These are phyloP conservation scores for Melanerpes aurifrons DNA, from an alignment of 2,113 vertebrate species.

Conservation along the genomic window DNA sequence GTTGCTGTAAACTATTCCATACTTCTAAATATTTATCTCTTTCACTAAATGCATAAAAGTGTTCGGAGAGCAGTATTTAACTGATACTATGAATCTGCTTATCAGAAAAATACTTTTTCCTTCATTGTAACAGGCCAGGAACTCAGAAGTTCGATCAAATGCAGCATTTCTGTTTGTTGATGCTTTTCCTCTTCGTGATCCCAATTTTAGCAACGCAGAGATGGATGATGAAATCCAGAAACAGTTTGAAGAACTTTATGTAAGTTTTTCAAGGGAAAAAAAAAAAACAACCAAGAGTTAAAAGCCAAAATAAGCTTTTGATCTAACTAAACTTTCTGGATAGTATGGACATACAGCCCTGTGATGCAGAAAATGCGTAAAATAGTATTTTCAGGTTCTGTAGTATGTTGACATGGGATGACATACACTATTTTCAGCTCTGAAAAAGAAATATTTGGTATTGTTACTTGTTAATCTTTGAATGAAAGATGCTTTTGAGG, in stretches of 20 bases:
- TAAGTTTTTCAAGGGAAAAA: constrained; percentile 64
- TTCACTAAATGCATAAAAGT: neutral
- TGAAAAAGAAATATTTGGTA: neutral
- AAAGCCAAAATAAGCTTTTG: neutral
- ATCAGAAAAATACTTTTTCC: neutral
- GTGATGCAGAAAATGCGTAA: neutral
- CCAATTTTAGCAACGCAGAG: constrained; percentile 75
- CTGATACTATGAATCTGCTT: neutral
- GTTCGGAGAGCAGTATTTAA: neutral
- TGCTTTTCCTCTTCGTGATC: constrained; percentile 91
- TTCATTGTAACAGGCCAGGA: constrained; percentile 79
- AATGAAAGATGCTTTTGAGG: neutral
- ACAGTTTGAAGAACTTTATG: constrained; percentile 91
- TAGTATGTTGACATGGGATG: neutral
- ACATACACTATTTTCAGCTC: neutral
- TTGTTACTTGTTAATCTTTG: neutral
- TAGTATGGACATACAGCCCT: neutral
- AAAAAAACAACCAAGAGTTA: neutral
- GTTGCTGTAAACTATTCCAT: neutral
- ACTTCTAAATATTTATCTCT: neutral
- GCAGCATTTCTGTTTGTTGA: constrained; percentile 91
- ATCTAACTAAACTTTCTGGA: neutral
- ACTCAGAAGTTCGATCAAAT: constrained; percentile 92
- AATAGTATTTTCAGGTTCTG: neutral
- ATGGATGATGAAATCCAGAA: constrained; percentile 88